Conservation (phyloP, 2,113 vertebrate species). For the Ovis canadensis region DNA sequence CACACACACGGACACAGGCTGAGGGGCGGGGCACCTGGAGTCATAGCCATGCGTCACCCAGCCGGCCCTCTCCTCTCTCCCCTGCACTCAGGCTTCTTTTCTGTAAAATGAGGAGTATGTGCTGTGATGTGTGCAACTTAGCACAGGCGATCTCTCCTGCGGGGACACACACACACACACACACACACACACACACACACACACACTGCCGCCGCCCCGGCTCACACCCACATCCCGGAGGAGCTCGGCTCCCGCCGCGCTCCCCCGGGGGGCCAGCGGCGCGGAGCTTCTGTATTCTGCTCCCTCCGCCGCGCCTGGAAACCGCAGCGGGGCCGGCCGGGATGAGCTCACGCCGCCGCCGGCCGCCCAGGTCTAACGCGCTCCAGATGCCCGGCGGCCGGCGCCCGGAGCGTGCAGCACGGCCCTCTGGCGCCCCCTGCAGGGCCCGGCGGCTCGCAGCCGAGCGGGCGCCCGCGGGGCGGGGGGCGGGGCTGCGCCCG, state of each 20-base stretch:
- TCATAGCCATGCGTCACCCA: not conserved
- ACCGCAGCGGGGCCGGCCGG: slow-evolving; percentile 58
- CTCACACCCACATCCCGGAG: slow-evolving; percentile 31
- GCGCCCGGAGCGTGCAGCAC: not conserved
- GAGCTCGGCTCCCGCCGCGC: not conserved
- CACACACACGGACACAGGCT: not conserved
- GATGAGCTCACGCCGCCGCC: slow-evolving; percentile 64
- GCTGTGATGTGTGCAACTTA: not conserved
- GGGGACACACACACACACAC: not conserved
- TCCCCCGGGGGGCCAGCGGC: not conserved
- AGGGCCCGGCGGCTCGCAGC: not conserved
- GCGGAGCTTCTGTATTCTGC: slow-evolving; percentile 48
- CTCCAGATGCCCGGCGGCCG: slow-evolving; percentile 52
- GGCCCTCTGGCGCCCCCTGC: slow-evolving; percentile 43
- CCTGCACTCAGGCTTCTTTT: not conserved
- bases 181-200: not conserved
- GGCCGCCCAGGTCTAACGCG: slow-evolving; percentile 50
- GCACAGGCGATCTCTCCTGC: not conserved
- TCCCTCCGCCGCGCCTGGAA: slow-evolving; percentile 18
- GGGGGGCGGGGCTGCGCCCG: not conserved
- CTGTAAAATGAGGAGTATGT: not conserved
- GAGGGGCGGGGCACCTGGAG: not conserved
- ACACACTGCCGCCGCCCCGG: not conserved
- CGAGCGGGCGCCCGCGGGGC: too few species aligned
- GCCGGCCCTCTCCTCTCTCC: not conserved